Percentiles rank a stretch among this genome's conserved stretches.
Evolutionary conservation across 2,113 vertebrate genomes (phyloP).

Genomic region (Xiphophorus hellerii): DNA sequence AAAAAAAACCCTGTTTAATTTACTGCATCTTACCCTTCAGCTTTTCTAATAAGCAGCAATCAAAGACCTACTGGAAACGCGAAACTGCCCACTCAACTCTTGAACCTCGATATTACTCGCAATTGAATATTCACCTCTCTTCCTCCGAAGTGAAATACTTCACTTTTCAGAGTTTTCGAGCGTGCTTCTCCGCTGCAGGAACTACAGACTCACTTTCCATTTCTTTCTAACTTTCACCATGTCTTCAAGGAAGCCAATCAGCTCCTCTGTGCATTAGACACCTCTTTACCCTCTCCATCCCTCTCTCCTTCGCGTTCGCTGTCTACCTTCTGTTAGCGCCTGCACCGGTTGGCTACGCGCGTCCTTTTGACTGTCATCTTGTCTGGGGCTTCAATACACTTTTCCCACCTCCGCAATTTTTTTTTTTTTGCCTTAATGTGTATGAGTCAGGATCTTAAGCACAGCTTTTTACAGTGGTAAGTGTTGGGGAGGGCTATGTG

Average conservation of each 20-base stretch:
- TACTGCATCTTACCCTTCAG: slow-evolving; percentile 29
- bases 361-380: slow-evolving; percentile 70
- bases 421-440: slow-evolving; percentile 54
- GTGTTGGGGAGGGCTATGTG: slow-evolving; percentile 49
- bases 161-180: slow-evolving; percentile 21
- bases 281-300: slow-evolving; percentile 56
- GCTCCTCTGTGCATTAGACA: slow-evolving; percentile 60
- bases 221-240: slow-evolving; percentile 39
- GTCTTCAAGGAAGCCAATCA: slow-evolving; percentile 60
- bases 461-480: slow-evolving; percentile 55
- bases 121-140: slow-evolving; percentile 18
- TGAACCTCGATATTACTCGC: slow-evolving; percentile 28
- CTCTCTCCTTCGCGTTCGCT: slow-evolving; percentile 17
- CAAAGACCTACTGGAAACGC: slow-evolving; percentile 37
- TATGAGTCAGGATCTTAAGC: slow-evolving; percentile 69
- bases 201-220: slow-evolving; percentile 54
- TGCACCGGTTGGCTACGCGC: slow-evolving; percentile 48
- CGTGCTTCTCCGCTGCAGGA: slow-evolving; percentile 11
- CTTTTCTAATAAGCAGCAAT: slow-evolving; percentile 23
- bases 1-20: slow-evolving; percentile 28
- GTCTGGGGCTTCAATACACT: slow-evolving; percentile 53
- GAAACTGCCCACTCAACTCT: slow-evolving; percentile 31
- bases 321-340: slow-evolving; percentile 50
- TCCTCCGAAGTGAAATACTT: slow-evolving; percentile 20
- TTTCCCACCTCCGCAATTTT: slow-evolving; percentile 60